A percentile compares a stretch with the other conserved stretches of the same genome.
phyloP scores from a whole-genome alignment of 2,888 invertebrate genomes.

The Operophtera brumata region DNA sequence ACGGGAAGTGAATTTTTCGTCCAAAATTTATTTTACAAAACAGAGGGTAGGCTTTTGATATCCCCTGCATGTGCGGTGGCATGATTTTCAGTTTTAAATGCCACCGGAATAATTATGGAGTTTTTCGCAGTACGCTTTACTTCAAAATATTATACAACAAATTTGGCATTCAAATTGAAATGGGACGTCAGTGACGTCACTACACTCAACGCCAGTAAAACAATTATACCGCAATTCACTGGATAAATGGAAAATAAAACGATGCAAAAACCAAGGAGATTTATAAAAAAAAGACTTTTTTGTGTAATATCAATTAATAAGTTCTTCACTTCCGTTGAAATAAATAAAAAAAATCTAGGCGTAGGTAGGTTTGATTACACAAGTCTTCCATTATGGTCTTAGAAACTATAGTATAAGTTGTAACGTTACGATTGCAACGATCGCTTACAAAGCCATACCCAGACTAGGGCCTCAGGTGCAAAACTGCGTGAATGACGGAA shows the following conservation, averaged over 20 bases:
- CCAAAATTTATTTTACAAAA: neutral
- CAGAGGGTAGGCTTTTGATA: neutral
- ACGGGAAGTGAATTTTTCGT: neutral
- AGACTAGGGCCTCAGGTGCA: too few relatives aligned
- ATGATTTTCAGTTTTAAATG: neutral
- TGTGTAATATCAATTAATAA: slow-evolving; percentile 1
- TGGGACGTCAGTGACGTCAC: slow-evolving; percentile 43
- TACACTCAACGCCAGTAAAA: slow-evolving; percentile 46
- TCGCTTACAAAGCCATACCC: too few relatives aligned
- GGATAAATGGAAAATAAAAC: slow-evolving; percentile 33
- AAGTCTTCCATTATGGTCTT: too few relatives aligned
- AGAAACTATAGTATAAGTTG: too few relatives aligned
- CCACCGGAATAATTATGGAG: neutral
- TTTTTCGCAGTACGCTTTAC: slow-evolving; percentile 9
- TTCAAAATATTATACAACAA: slow-evolving; percentile 48
- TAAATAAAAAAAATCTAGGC: too few relatives aligned
- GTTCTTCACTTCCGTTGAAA: neutral
- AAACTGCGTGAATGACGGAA: too few relatives aligned
- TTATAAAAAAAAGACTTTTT: slow-evolving; percentile 15
- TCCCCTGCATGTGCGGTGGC: neutral
- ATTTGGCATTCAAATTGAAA: slow-evolving; percentile 51
- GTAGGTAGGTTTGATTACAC: too few relatives aligned
- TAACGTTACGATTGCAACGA: too few relatives aligned
- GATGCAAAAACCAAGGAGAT: slow-evolving; percentile 18
- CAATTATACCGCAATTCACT: slow-evolving; percentile 54